phyloP scores from a whole-genome alignment of 2,888 invertebrate genomes.

The Microplitis manilae region DNA sequence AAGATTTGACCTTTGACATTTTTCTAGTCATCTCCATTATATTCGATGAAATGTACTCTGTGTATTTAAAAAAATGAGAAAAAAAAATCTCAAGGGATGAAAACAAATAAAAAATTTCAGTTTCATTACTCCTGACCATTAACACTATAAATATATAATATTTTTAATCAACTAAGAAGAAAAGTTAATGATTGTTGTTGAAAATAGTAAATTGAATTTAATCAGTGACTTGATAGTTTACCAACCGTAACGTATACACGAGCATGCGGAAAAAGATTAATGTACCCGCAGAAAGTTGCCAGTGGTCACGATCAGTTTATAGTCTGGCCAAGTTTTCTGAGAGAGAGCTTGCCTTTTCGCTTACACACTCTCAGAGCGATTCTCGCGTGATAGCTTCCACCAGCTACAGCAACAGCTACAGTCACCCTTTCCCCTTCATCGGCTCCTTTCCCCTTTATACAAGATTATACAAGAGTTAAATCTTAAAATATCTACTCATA shows the following conservation, averaged over 20 bases:
- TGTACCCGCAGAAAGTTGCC: constrained; percentile 33
- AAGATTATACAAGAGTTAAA: constrained; percentile 17
- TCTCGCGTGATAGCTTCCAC: constrained; percentile 11
- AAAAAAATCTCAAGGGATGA: too few species aligned
- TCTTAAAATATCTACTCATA: constrained; percentile 18
- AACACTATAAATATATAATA: constrained; percentile 10
- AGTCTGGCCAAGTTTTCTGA: constrained; percentile 22
- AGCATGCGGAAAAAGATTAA: constrained; percentile 25
- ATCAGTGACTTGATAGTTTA: constrained; percentile 19
- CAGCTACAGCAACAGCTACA: too few species aligned
- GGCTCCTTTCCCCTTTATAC: not conserved
- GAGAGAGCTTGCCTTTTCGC: constrained; percentile 31
- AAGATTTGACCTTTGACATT: not conserved
- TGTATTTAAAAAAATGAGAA: not conserved
- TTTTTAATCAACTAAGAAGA: not conserved
- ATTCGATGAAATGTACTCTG: not conserved
- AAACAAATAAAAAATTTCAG: too few species aligned
- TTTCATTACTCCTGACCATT: too few species aligned
- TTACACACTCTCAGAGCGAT: constrained; percentile 13
- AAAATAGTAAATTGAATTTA: constrained; percentile 18
- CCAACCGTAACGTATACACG: constrained; percentile 18
- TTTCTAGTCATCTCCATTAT: not conserved
- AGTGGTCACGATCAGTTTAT: constrained; percentile 28
- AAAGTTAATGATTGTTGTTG: constrained; percentile 25
- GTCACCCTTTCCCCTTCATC: too few species aligned